These are phyloP conservation scores for Mesoligia furuncula DNA, from an alignment of 2,888 invertebrate genomes.

Conservation along the genomic window DNA sequence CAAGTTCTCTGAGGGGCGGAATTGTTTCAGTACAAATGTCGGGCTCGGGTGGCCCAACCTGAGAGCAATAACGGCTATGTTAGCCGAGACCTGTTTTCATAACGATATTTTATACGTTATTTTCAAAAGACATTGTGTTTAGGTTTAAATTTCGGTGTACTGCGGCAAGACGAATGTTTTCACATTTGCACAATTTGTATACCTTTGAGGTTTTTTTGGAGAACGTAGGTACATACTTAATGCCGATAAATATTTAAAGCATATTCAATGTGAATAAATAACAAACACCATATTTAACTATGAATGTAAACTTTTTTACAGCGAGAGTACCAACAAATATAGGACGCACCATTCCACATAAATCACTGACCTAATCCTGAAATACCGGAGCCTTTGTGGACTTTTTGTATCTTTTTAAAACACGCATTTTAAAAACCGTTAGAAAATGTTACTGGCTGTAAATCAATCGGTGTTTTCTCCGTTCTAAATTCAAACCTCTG, in stretches of 20 bases:
- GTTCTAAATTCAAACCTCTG: conserved; percentile 72
- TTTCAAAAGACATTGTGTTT: conserved; percentile 61
- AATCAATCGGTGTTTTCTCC: conserved; percentile 73
- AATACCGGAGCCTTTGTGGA: conserved; percentile 42
- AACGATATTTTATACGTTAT: conserved; percentile 64
- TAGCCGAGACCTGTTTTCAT: conserved; percentile 62
- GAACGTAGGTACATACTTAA: background rate
- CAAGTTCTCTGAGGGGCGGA: conserved; percentile 56
- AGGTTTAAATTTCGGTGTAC: conserved; percentile 57
- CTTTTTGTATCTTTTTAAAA: conserved; percentile 53
- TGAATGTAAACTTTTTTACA: conserved; percentile 10
- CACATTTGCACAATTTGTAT: conserved; percentile 51
- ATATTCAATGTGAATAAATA: background rate
- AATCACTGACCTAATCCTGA: conserved; percentile 56
- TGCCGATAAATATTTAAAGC: background rate
- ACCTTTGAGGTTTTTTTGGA: conserved; percentile 13
- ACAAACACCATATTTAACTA: conserved; percentile 1
- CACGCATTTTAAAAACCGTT: conserved; percentile 55
- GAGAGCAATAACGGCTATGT: conserved; percentile 58
- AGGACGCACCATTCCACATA: conserved; percentile 39
- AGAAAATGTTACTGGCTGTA: conserved; percentile 68
- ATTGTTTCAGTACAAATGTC: conserved; percentile 59
- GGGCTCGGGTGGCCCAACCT: conserved; percentile 48
- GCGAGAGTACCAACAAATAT: conserved; percentile 23
- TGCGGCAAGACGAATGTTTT: conserved; percentile 43